Percentiles rank a stretch among this genome's conserved stretches.
Conservation (phyloP, 1,140 invertebrate genomes). For the Drosophila truncata region DNA sequence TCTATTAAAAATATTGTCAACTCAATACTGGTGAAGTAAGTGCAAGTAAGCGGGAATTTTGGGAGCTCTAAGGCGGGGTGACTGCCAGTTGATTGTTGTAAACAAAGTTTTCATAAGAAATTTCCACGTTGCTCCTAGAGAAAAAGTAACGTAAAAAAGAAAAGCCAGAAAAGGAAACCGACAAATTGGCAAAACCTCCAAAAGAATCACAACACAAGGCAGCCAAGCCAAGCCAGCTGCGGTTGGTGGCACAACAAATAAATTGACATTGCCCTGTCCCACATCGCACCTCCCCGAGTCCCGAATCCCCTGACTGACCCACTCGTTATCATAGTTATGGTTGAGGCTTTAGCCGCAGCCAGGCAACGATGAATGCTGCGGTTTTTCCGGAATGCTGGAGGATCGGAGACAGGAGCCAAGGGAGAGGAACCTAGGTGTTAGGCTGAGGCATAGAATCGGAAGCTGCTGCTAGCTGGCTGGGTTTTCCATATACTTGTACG, state of each 20-base stretch:
- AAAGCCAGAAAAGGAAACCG: slow-evolving; percentile 49
- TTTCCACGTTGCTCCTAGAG: slow-evolving; percentile 54
- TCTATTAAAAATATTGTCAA: slow-evolving; percentile 84
- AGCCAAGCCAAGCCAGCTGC: slow-evolving; percentile 28
- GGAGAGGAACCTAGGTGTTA: slow-evolving; percentile 55
- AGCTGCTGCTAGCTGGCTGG: slow-evolving; percentile 6
- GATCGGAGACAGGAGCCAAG: slow-evolving; percentile 1
- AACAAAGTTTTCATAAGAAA: slow-evolving; percentile 82
- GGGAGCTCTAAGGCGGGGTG: background rate
- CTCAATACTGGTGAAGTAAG: slow-evolving; percentile 60
- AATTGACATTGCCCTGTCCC: slow-evolving; percentile 66
- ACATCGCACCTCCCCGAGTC: background rate
- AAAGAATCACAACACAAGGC: slow-evolving; percentile 61
- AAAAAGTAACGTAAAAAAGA: slow-evolving; percentile 16
- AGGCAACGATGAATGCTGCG: slow-evolving; percentile 74
- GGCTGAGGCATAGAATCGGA: slow-evolving; percentile 31
- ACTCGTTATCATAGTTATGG: slow-evolving; percentile 65
- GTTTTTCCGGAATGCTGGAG: slow-evolving; percentile 34
- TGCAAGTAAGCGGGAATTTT: slow-evolving; percentile 24
- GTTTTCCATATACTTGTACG: slow-evolving; percentile 10
- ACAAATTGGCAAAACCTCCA: slow-evolving; percentile 77
- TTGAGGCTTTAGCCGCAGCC: slow-evolving; percentile 50
- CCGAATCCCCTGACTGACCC: slow-evolving; percentile 14
- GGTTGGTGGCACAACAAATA: slow-evolving; percentile 74
- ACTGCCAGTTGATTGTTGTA: slow-evolving; percentile 69